A percentile compares a stretch with the other conserved stretches of the same genome.
These are phyloP conservation scores for Bombylius major DNA, from an alignment of 2,888 invertebrate genomes.

Conservation along the genomic window DNA sequence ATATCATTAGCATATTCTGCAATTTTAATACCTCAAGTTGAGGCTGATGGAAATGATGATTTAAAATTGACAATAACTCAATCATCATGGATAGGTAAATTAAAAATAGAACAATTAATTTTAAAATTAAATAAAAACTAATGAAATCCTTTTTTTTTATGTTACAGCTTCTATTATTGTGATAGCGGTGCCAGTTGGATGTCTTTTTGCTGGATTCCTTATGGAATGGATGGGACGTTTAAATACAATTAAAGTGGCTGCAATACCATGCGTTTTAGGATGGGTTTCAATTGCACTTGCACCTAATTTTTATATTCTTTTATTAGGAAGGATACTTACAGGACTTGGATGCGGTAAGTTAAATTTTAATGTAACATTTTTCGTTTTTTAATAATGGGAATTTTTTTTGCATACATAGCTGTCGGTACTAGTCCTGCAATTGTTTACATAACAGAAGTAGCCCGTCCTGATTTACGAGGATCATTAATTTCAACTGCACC, in stretches of 20 bases:
- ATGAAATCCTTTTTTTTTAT: not conserved
- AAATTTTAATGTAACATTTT: not conserved
- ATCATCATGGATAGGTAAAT: constrained; percentile 42
- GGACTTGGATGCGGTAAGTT: constrained; percentile 41
- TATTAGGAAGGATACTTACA: constrained; percentile 41
- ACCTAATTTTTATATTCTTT: constrained; percentile 38
- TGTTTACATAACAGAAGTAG: constrained; percentile 49
- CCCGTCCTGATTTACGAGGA: constrained; percentile 45
- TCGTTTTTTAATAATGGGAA: too few species aligned
- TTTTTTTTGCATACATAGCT: constrained; percentile 26
- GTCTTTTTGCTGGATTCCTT: constrained; percentile 40
- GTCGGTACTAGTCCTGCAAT: constrained; percentile 47
- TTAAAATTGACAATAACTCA: constrained; percentile 27
- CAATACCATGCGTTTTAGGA: constrained; percentile 42
- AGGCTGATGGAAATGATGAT: constrained; percentile 10
- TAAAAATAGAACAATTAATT: not conserved
- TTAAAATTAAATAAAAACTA: not conserved
- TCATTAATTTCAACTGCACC: constrained; percentile 46
- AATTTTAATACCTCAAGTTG: constrained; percentile 40
- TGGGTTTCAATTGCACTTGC: constrained; percentile 45
- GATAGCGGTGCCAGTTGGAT: constrained; percentile 42
- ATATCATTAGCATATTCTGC: constrained; percentile 46
- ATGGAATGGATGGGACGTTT: constrained; percentile 45
- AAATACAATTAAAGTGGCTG: constrained; percentile 42
- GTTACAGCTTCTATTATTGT: constrained; percentile 43